These are phyloP conservation scores for Metopia argyrocephala DNA, from an alignment of 2,888 invertebrate species.

Conservation along the genomic window DNA sequence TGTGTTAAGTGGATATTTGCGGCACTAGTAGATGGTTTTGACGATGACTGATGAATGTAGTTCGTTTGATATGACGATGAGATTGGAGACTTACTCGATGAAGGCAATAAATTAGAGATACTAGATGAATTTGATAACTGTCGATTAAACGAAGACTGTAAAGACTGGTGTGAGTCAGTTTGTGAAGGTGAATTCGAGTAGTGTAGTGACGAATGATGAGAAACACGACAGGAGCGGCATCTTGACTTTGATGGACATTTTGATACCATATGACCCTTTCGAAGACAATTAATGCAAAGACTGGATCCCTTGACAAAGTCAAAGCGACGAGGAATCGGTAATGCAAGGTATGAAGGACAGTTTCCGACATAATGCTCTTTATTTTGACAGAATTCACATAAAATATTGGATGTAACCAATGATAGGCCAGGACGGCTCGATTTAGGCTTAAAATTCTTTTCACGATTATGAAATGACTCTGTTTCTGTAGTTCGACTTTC, in stretches of 20 bases:
- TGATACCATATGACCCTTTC: background rate
- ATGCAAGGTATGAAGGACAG: background rate
- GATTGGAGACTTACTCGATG: background rate
- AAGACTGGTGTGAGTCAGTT: background rate
- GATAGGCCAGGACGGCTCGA: background rate
- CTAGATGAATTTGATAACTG: background rate
- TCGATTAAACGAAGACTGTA: background rate
- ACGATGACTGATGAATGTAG: too few relatives aligned
- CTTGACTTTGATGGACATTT: background rate
- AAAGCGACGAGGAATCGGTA: background rate
- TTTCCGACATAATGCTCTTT: background rate
- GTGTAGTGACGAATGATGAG: background rate
- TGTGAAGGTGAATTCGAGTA: background rate
- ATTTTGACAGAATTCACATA: slow-evolving; percentile 5
- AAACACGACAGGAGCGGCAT: too few relatives aligned
- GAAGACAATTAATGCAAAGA: background rate
- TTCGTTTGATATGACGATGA: too few relatives aligned
- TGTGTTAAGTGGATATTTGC: background rate
- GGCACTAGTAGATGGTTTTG: background rate
- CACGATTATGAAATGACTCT: background rate
- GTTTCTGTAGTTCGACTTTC: background rate
- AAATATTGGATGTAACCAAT: background rate
- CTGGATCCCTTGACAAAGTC: background rate
- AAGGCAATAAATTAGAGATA: background rate
- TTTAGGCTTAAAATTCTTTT: background rate